Evolutionary conservation across 37 sponge, comb jelly and placozoan species (phyloP).

Genomic region (Cladorhizidae sp.): DNA sequence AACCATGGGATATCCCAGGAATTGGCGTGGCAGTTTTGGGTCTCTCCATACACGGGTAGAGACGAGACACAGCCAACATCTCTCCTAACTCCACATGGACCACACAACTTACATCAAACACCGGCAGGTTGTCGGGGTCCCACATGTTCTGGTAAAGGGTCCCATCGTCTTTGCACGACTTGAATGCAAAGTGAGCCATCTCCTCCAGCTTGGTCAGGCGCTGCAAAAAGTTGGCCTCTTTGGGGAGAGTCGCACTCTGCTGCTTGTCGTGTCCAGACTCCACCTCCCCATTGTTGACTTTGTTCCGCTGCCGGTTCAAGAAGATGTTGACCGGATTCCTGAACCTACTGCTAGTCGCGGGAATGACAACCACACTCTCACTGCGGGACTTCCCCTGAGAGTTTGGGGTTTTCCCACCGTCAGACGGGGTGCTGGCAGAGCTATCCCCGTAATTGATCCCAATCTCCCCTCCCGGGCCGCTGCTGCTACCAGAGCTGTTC

Average conservation of each 20-base stretch:
- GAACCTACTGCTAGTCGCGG: not conserved
- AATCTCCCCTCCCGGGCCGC: not conserved
- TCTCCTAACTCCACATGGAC: no score
- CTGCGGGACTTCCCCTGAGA: not conserved
- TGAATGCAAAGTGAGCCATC: slow-evolving; percentile 37
- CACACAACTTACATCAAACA: slow-evolving; percentile 8
- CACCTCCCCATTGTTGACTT: not conserved
- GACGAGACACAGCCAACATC: not conserved
- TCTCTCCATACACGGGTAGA: not conserved
- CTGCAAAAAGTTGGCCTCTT: slow-evolving; percentile 30
- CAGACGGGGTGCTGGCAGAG: not conserved
- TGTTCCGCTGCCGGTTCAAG: not conserved
- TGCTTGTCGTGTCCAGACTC: slow-evolving; percentile 33
- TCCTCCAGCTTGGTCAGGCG: slow-evolving; percentile 54
- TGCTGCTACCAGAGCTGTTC: not conserved
- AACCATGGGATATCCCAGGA: not conserved
- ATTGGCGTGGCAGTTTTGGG: not conserved
- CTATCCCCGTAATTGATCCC: slow-evolving; percentile 24
- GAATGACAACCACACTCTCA: slow-evolving; percentile 5
- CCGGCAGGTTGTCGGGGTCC: slow-evolving; percentile 24
- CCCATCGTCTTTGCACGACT: slow-evolving; percentile 52
- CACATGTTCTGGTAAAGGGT: slow-evolving; percentile 16
- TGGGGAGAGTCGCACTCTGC: slow-evolving; percentile 35
- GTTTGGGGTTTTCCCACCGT: not conserved
- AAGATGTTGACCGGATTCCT: slow-evolving; percentile 1